Evolutionary conservation across 1,140 invertebrate genomes (phyloP).

Genomic region (Macrotrachela quadricornifera): DNA sequence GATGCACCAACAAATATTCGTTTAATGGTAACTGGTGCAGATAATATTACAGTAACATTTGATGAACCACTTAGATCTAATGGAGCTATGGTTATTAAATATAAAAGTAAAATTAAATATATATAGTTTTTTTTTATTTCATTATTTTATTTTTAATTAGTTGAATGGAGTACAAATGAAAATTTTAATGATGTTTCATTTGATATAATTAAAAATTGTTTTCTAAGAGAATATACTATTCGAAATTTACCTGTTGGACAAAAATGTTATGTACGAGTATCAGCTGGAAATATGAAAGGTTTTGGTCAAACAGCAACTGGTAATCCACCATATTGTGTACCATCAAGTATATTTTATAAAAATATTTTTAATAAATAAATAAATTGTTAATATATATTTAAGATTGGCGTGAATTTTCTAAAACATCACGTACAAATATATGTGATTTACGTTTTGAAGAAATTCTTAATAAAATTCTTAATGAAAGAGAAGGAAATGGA

Average conservation of each 20-base stretch:
- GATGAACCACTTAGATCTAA: conserved; percentile 43
- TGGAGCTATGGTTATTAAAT: conserved; percentile 61
- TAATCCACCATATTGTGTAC: conserved; percentile 54
- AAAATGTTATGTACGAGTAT: conserved; percentile 61
- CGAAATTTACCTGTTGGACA: conserved; percentile 53
- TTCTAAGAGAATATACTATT: conserved; percentile 31
- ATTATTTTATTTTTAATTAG: conserved; percentile 18
- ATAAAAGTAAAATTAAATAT: conserved; percentile 45
- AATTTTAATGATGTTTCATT: conserved; percentile 41
- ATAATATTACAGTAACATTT: conserved; percentile 49
- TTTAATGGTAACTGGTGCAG: conserved; percentile 57
- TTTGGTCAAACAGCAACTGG: conserved; percentile 53
- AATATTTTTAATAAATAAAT: neutral
- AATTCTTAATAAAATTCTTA: no score
- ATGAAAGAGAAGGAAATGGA: no score
- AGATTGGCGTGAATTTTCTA: conserved; percentile 27
- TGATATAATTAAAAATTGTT: no score
- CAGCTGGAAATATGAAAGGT: conserved; percentile 61
- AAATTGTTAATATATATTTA: neutral
- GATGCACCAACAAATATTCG: conserved; percentile 51
- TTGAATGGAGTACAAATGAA: conserved; percentile 50
- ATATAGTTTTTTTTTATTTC: neutral
- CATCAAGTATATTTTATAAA: conserved; percentile 34
- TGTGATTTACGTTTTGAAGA: no score
- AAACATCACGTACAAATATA: no score